Evolutionary conservation across 2,888 invertebrate genomes (phyloP).

Genomic region (Orthonevra nobilis): DNA sequence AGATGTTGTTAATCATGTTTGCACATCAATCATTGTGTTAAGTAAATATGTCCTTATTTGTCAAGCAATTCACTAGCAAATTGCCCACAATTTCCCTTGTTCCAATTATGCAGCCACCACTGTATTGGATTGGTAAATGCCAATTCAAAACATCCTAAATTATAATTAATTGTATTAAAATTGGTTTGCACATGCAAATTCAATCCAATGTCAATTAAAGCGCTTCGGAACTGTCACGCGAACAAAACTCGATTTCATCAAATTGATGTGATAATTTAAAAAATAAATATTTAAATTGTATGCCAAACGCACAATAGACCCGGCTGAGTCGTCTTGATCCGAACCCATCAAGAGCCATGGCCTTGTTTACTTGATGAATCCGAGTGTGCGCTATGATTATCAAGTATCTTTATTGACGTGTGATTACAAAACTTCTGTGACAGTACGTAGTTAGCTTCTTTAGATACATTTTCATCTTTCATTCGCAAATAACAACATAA

Average conservation of each 20-base stretch:
- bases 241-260: background rate
- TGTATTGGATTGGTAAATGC: too few relatives aligned
- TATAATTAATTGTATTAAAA: background rate
- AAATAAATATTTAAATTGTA: background rate
- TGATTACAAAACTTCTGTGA: background rate
- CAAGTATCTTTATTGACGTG: slow-evolving; percentile 28
- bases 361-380: background rate
- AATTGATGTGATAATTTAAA: slow-evolving; percentile 2
- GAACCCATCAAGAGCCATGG: background rate
- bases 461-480: background rate
- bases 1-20: too few relatives aligned
- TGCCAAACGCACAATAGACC: background rate
- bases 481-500: slow-evolving; percentile 9
- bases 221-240: slow-evolving; percentile 2
- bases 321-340: background rate
- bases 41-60: too few relatives aligned
- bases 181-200: background rate
- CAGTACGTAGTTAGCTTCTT: background rate
- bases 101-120: too few relatives aligned
- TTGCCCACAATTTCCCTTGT: too few relatives aligned
- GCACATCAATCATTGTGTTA: too few relatives aligned
- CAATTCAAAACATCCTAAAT: too few relatives aligned
- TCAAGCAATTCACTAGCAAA: too few relatives aligned
- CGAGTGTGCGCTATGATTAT: background rate
- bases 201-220: background rate